phyloP scores from a whole-genome alignment of 2,797 vertebrate genomes.

The Ciconia nigra region DNA sequence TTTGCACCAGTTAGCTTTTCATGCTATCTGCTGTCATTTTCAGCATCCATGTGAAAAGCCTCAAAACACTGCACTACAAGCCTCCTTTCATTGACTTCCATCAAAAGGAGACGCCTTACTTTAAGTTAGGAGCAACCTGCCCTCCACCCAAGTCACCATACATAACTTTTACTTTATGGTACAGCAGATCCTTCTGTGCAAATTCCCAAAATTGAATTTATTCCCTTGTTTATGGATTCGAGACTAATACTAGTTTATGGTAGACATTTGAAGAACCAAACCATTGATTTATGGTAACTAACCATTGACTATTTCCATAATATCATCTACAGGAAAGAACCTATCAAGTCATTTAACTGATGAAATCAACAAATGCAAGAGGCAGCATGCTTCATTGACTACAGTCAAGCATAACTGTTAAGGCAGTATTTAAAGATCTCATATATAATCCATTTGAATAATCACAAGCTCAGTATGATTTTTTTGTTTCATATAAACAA shows the following conservation, averaged over 20 bases:
- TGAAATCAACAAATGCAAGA: slow-evolving; percentile 34
- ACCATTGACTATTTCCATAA: slow-evolving; percentile 3
- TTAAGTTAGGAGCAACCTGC: neutral
- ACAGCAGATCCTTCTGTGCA: neutral
- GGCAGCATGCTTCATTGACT: slow-evolving; percentile 16
- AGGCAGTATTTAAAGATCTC: slow-evolving; percentile 45
- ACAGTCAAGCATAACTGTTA: slow-evolving; percentile 59
- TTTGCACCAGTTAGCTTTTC: neutral
- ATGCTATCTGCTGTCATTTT: neutral
- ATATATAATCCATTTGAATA: neutral
- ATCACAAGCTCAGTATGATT: neutral
- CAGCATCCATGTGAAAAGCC: neutral
- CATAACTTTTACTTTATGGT: neutral
- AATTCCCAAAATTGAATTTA: neutral
- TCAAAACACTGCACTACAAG: neutral
- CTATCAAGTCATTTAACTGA: slow-evolving; percentile 29
- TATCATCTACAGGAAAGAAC: neutral
- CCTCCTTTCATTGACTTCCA: neutral
- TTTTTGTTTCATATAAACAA: neutral
- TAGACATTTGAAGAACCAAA: neutral
- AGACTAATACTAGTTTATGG: neutral
- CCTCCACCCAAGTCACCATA: neutral
- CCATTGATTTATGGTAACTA: slow-evolving; percentile 44
- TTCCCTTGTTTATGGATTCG: neutral
- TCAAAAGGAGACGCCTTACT: neutral